A percentile compares a stretch with the other conserved stretches of the same genome.
phyloP scores from a whole-genome alignment of 2,888 invertebrate species.

The Sinelater perroti region DNA sequence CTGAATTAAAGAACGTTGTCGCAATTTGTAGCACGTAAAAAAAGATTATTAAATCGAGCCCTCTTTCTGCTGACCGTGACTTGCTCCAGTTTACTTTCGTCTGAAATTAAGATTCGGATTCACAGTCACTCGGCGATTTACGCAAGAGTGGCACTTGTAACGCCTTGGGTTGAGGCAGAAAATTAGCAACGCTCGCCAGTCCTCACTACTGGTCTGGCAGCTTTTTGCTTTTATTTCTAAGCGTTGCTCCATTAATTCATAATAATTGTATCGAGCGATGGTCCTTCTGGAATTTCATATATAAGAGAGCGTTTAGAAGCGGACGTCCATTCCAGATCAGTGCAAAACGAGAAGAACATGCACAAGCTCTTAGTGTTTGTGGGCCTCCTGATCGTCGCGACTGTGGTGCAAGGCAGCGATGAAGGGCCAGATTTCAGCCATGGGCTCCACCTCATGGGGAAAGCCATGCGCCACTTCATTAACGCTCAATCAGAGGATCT shows the following conservation, averaged over 20 bases:
- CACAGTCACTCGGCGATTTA: constrained; percentile 37
- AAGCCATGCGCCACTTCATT: constrained; percentile 65
- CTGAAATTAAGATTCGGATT: constrained; percentile 38
- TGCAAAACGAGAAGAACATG: constrained; percentile 47
- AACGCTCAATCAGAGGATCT: constrained; percentile 64
- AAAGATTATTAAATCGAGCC: constrained; percentile 41
- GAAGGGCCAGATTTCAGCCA: constrained; percentile 49
- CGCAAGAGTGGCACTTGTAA: constrained; percentile 43
- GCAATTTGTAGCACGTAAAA: constrained; percentile 38
- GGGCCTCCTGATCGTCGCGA: constrained; percentile 38
- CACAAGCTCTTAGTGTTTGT: constrained; percentile 50
- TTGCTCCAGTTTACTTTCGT: constrained; percentile 53
- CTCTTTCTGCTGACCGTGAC: constrained; percentile 58
- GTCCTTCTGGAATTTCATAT: constrained; percentile 37
- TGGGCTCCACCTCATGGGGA: constrained; percentile 53
- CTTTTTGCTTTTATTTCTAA: constrained; percentile 51
- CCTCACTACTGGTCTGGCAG: constrained; percentile 44
- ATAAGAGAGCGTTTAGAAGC: constrained; percentile 26
- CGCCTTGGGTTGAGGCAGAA: constrained; percentile 33
- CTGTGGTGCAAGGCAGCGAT: constrained; percentile 32
- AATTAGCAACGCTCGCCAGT: constrained; percentile 32
- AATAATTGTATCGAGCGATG: constrained; percentile 46
- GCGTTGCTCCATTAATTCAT: constrained; percentile 61
- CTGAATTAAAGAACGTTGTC: constrained; percentile 25
- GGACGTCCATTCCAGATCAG: constrained; percentile 30